Percentiles rank a stretch among this genome's conserved stretches.
phyloP scores from a whole-genome alignment of 2,888 invertebrate genomes.

The Altica lythri region DNA sequence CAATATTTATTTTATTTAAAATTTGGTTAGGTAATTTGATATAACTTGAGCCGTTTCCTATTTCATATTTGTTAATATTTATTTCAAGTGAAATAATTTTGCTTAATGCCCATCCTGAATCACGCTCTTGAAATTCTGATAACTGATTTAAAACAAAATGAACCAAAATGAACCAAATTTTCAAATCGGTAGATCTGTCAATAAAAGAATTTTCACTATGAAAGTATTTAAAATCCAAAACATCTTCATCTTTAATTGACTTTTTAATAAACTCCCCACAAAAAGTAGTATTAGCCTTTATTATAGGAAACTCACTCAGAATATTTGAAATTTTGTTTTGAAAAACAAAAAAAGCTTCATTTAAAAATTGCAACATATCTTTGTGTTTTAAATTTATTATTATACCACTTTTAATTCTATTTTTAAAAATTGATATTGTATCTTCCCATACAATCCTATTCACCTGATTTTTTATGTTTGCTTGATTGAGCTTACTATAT shows the following conservation, averaged over 20 bases:
- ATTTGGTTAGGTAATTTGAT: too few relatives aligned
- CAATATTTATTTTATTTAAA: too few relatives aligned
- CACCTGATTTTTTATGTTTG: too few relatives aligned
- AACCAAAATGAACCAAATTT: slow-evolving; percentile 1
- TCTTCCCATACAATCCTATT: slow-evolving; percentile 7
- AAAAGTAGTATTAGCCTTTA: neutral
- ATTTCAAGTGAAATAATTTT: slow-evolving; percentile 8
- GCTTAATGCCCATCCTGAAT: neutral
- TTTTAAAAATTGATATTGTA: slow-evolving; percentile 3
- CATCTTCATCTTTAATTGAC: neutral
- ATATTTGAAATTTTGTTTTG: neutral
- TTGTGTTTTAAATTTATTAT: slow-evolving; percentile 12
- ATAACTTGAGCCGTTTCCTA: too few relatives aligned
- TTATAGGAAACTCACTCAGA: neutral
- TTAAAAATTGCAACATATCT: slow-evolving; percentile 3
- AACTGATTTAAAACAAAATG: slow-evolving; percentile 8
- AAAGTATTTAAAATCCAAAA: slow-evolving; percentile 6
- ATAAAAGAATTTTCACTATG: slow-evolving; percentile 4
- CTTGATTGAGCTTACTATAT: too few relatives aligned
- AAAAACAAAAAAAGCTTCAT: neutral
- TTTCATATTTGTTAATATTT: too few relatives aligned
- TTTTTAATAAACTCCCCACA: slow-evolving; percentile 6
- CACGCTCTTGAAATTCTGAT: slow-evolving; percentile 6
- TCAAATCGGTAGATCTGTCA: slow-evolving; percentile 7
- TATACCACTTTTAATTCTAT: slow-evolving; percentile 8